Percentiles rank a stretch among this genome's conserved stretches.
phyloP scores from a whole-genome alignment of 2,797 vertebrate genomes.

The Bothrops alternatus region DNA sequence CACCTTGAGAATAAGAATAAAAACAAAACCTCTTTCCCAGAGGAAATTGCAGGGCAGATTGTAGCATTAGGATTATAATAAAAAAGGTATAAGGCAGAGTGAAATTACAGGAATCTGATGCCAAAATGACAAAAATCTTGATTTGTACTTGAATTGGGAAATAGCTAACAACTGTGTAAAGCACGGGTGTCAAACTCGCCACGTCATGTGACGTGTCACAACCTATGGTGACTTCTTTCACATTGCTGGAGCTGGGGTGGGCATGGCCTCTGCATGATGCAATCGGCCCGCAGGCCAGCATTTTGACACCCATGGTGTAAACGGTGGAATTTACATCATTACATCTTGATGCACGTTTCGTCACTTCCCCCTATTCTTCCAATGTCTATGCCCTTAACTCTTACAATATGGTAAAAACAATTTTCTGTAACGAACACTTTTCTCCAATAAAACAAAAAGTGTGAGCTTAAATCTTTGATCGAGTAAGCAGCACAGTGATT shows the following conservation, averaged over 20 bases:
- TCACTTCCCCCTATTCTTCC: background rate
- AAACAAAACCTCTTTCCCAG: background rate
- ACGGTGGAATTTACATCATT: background rate
- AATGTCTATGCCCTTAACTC: background rate
- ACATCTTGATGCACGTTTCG: background rate
- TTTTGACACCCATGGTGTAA: background rate
- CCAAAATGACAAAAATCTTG: background rate
- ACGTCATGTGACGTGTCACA: no score
- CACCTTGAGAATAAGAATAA: background rate
- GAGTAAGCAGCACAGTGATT: background rate
- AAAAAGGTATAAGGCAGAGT: background rate
- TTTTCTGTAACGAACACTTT: background rate
- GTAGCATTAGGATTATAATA: background rate
- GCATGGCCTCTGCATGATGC: no score
- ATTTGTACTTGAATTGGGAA: background rate
- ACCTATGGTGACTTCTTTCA: no score
- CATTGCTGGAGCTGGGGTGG: no score
- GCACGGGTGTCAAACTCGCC: no score
- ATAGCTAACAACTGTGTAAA: background rate
- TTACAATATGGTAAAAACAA: background rate
- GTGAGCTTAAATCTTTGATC: background rate
- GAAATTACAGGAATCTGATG: background rate
- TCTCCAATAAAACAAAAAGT: background rate
- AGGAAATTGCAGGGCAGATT: background rate
- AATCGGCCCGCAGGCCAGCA: no score